Evolutionary conservation across 2,797 vertebrate genomes (phyloP), one percentile per base, ranked within the genome.

Genomic region (Botia almorhae): DNA sequence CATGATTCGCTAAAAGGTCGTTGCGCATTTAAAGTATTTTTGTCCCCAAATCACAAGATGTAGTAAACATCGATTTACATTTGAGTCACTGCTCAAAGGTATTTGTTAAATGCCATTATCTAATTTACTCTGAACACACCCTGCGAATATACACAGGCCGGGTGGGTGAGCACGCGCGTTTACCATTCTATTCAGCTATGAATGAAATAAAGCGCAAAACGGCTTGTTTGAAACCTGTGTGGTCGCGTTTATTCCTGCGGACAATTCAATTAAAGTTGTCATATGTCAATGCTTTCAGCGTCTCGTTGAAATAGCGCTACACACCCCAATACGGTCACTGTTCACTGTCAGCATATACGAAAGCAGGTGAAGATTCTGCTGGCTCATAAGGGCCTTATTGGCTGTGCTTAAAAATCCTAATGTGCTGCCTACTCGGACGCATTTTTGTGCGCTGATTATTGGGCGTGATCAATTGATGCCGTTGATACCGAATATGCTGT

Each of bases 311-410:
- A 7, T 48, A 78, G 23, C 23, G 55, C 19, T 16, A 51, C 76
- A 84, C 69, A 74, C 69, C 73, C 64, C 39, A 67, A 63, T 56
- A 33, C 53, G 23, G 50, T 21, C 48, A 17, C 26, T 23, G 56
- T 26, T 26, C 1, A 51, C 76, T 29, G n/a, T 70, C 74, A 60
- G 65, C 65, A 83, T 48, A 69, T 61, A 69, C 64, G 65, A 60
- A 39, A 74, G 79, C 81, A 83, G 84, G 76, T 82, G 79, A 67
- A 81, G 56, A 75, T 65, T n/a, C 68, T 73, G 58, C 19, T 55
- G 55, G 46, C 56, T 82, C 69, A 56, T 68, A 68, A 80, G 60
- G 60, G 36, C 70, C 51, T 67, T 63, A 19, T 8, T 43, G 74
- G 63, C n/a, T 8, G 50, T 26, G 50, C 1, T n/a, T 8, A 43